These are phyloP conservation scores for Betta splendens DNA, from an alignment of 2,797 vertebrate genomes.

Conservation along the genomic window DNA sequence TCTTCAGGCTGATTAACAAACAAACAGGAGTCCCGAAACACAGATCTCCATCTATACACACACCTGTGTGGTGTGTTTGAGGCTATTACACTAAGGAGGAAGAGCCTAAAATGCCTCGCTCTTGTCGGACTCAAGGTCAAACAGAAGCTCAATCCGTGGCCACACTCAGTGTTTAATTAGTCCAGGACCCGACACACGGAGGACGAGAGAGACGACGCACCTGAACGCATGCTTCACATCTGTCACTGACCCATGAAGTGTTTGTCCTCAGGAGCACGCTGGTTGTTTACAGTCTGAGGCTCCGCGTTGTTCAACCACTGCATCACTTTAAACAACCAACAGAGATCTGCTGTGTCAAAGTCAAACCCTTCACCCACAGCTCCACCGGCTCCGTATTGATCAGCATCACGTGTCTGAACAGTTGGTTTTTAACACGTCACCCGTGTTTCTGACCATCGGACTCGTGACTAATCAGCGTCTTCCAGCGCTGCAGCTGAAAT, in stretches of 20 bases:
- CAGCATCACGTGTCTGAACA: neutral
- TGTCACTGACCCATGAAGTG: too few species aligned
- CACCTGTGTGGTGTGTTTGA: slow-evolving; percentile 29
- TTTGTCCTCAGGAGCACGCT: too few species aligned
- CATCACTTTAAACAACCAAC: too few species aligned
- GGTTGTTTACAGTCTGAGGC: too few species aligned
- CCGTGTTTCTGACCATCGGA: neutral
- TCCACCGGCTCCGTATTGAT: neutral
- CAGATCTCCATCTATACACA: slow-evolving; percentile 22
- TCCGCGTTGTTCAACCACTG: too few species aligned
- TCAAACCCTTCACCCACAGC: too few species aligned
- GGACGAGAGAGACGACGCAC: too few species aligned
- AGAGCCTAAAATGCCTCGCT: slow-evolving; percentile 62
- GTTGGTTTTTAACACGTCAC: neutral
- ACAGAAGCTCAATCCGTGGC: slow-evolving; percentile 49
- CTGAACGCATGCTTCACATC: too few species aligned
- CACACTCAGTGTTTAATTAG: too few species aligned
- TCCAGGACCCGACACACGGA: too few species aligned
- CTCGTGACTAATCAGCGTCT: neutral
- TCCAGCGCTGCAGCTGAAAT: neutral
- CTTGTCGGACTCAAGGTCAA: slow-evolving; percentile 72
- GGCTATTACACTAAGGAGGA: slow-evolving; percentile 49
- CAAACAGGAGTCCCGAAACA: slow-evolving; percentile 38
- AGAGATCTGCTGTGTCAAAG: too few species aligned
- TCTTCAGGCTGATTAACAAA: slow-evolving; percentile 36